A percentile compares a stretch with the other conserved stretches of the same genome.
Evolutionary conservation across 2,888 invertebrate species (phyloP).

Genomic region (Amblyjoppa proteus): DNA sequence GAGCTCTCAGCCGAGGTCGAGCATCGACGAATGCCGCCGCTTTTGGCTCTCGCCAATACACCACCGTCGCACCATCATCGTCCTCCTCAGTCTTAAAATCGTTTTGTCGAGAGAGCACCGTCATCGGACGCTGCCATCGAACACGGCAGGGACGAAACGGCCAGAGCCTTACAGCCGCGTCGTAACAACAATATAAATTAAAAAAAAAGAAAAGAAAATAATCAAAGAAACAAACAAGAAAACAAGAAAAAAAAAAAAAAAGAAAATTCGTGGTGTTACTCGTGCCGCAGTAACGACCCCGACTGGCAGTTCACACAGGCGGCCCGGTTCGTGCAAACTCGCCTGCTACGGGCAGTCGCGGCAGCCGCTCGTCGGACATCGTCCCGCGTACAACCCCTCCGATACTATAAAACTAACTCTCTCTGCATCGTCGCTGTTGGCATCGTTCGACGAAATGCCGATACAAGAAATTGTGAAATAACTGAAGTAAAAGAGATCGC

Average conservation of each 20-base stretch:
- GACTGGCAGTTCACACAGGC: constrained; percentile 42
- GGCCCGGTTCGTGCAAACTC: constrained; percentile 32
- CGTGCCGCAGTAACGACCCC: constrained; percentile 54
- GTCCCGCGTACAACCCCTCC: constrained; percentile 8
- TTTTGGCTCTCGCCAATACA: constrained; percentile 59
- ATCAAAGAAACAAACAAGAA: background rate
- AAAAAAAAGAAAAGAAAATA: constrained; percentile 6
- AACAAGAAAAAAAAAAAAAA: background rate
- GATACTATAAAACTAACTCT: background rate
- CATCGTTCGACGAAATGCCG: background rate
- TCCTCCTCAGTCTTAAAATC: constrained; percentile 38
- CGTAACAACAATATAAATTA: background rate
- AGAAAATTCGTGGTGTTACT: constrained; percentile 13
- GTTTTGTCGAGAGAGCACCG: background rate
- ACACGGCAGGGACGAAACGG: no score
- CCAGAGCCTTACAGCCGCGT: background rate
- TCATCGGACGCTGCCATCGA: background rate
- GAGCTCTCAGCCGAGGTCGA: constrained; percentile 76
- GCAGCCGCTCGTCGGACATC: constrained; percentile 37
- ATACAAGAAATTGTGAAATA: background rate
- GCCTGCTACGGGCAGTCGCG: constrained; percentile 59
- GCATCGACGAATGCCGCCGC: constrained; percentile 75
- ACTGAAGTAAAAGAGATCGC: background rate
- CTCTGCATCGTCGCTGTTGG: background rate
- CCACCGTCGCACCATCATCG: constrained; percentile 54